Evolutionary conservation across 64 coral and sea anemone genomes (phyloP).

Genomic region (Actinia tenebrosa): DNA sequence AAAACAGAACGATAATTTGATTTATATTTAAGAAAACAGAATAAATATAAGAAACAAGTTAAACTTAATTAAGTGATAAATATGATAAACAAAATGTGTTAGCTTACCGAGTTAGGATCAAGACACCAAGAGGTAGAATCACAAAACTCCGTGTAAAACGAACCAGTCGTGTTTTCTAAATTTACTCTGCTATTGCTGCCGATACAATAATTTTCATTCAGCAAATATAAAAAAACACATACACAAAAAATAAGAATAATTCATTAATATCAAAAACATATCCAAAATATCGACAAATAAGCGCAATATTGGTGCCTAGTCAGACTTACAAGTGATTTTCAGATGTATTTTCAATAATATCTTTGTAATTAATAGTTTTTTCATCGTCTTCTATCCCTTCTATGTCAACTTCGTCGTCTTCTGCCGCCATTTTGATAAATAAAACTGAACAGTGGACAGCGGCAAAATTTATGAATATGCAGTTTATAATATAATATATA

Average conservation of each 20-base stretch:
- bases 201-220: neutral
- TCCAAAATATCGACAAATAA: neutral
- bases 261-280: too few species aligned
- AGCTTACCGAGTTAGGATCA: conserved; percentile 52
- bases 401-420: conserved; percentile 20
- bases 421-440: conserved; percentile 24
- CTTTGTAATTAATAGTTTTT: neutral
- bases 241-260: too few species aligned
- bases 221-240: neutral
- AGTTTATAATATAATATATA: too few species aligned
- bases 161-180: conserved; percentile 5
- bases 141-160: conserved; percentile 54
- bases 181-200: conserved; percentile 31
- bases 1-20: neutral
- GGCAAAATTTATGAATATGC: neutral
- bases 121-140: conserved; percentile 53
- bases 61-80: too few species aligned
- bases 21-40: neutral
- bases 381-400: conserved; percentile 22
- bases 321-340: neutral
- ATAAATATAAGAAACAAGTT: neutral
- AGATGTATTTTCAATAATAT: neutral
- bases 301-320: neutral
- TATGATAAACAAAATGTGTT: neutral
- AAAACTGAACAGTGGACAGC: neutral